A percentile compares a stretch with the other conserved stretches of the same genome.
Evolutionary conservation across 1,140 invertebrate species (phyloP).

Genomic region (Zophobas morio): DNA sequence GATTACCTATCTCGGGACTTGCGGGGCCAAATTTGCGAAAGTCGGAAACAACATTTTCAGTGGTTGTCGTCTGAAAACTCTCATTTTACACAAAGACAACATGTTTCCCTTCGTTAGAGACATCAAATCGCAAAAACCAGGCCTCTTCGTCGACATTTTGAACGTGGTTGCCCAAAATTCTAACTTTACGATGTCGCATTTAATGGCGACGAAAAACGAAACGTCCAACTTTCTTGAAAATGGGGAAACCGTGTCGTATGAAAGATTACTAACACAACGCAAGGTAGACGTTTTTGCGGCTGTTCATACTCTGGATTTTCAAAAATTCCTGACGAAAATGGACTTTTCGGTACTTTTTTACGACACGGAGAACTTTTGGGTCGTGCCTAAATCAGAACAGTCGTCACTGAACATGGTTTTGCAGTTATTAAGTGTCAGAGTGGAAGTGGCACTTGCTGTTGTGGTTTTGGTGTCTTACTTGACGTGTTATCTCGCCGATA

Average conservation of each 20-base stretch:
- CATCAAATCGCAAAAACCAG: background rate
- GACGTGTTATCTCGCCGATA: background rate
- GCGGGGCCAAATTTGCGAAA: background rate
- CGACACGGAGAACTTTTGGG: conserved; percentile 1
- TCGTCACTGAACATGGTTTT: background rate
- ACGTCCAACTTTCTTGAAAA: conserved; percentile 4
- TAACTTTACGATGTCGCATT: background rate
- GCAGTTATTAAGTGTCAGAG: background rate
- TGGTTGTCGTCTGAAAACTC: background rate
- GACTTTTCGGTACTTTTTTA: conserved; percentile 14
- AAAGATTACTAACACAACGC: background rate
- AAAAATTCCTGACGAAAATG: conserved; percentile 1
- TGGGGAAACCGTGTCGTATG: background rate
- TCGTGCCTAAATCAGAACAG: background rate
- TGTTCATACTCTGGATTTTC: background rate
- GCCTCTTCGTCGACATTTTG: conserved; percentile 17
- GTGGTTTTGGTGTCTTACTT: background rate
- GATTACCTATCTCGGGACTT: background rate
- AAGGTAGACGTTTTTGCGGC: conserved; percentile 16
- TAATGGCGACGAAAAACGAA: background rate
- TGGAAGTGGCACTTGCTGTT: background rate
- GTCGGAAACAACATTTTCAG: background rate
- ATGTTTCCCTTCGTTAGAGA: conserved; percentile 1
- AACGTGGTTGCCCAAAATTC: background rate
- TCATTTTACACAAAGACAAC: conserved; percentile 23